Evolutionary conservation across 1,140 invertebrate species (phyloP), one percentile per base, ranked within the genome.

Genomic region (Drosophila kanapiae): DNA sequence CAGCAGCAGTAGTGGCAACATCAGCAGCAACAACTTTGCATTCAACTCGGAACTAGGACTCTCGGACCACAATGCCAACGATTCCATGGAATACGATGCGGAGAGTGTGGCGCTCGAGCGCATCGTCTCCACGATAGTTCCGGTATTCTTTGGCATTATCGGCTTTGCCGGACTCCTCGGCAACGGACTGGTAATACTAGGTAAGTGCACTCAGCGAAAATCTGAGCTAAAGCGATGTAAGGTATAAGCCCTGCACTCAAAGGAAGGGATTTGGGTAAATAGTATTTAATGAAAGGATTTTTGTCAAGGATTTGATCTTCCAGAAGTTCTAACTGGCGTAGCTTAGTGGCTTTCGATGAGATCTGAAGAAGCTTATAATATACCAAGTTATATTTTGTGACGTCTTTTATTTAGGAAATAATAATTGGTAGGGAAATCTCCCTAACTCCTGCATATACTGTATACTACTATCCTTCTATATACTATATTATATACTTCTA

Each of bases 161-260:
- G 96, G 97, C 33, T 94, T 98, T 8, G 94, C 98, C 43, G 98
- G 98, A 16, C 94, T 99, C 1, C 94, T 98, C 31, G 98, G 98
- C 67, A 99, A 99, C 93, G 95, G 95, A 0, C 93, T 99, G 33
- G 97, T 98, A 8, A 96, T 97, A n/a, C 94, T 97, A 3, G 92
- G 92, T 93, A 69, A 91, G 92, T 85, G 23, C 27, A 54, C 7
- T 16, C 18, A 6, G 2, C 18, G 31, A 37, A 37, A 38, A 14
- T 38, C 3, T 0, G 14, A 10, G n/a, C 9, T 10, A 3, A 38
- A 38, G 10, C n/a, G 6, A 7, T 40, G 11, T n/a, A 7, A 40
- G 37, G 13, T 18, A 11, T 4, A 6, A 49, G 9, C 4, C n/a
- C 9, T 0, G 1, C 27, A 29, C 3, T 1, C 23, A 16, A 9